A percentile compares a stretch with the other conserved stretches of the same genome.
Evolutionary conservation across 2,113 vertebrate species (phyloP).

Genomic region (Chroicocephalus ridibundus): DNA sequence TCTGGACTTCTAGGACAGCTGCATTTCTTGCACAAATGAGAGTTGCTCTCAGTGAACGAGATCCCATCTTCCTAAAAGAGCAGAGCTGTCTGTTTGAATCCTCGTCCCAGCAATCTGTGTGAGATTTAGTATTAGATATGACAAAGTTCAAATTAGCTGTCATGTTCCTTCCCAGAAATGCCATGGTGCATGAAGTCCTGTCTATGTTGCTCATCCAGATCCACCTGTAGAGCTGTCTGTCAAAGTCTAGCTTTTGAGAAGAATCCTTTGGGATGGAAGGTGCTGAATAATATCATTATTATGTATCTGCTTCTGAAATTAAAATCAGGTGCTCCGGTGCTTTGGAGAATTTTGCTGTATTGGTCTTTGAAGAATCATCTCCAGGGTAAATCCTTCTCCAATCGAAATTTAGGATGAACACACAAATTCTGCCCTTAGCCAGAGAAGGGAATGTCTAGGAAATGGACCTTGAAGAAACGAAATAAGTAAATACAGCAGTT

Average conservation of each 20-base stretch:
- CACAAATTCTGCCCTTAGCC: neutral
- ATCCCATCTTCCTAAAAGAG: neutral
- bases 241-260: neutral
- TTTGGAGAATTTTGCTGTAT: neutral
- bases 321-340: neutral
- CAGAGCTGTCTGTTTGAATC: neutral
- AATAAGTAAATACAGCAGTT: constrained; percentile 7
- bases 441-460: neutral
- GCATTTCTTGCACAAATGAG: neutral
- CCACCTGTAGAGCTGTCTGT: neutral
- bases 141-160: constrained; percentile 17
- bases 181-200: neutral
- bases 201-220: neutral
- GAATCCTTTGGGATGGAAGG: neutral
- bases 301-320: neutral
- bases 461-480: constrained; percentile 1
- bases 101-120: neutral
- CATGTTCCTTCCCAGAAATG: neutral
- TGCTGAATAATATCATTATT: neutral
- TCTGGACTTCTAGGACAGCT: neutral
- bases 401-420: neutral
- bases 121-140: neutral
- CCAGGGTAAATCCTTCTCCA: neutral
- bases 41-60: neutral
- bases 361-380: neutral